A percentile compares a stretch with the other conserved stretches of the same genome.
phyloP scores from a whole-genome alignment of 2,113 vertebrate species.

The Hemichromis elongatus region DNA sequence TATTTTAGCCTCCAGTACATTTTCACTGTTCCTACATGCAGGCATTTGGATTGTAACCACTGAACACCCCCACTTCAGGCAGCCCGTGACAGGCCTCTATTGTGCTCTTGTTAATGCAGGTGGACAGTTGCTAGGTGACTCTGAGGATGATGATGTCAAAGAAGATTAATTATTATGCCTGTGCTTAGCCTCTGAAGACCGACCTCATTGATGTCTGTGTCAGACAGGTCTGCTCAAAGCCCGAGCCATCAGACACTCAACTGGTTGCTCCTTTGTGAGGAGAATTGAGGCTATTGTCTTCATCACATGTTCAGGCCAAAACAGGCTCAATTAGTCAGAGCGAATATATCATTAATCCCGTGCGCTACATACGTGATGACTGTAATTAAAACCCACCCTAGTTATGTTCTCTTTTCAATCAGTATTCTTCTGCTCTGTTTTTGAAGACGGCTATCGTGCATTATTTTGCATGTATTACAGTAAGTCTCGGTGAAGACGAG shows the following conservation, averaged over 20 bases:
- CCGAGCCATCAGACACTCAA: neutral
- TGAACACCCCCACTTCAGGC: neutral
- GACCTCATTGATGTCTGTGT: slow-evolving; percentile 50
- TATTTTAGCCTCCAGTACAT: neutral
- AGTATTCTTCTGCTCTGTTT: neutral
- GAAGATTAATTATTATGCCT: slow-evolving; percentile 56
- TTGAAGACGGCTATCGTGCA: neutral
- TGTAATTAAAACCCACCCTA: neutral
- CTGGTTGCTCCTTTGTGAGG: slow-evolving; percentile 16
- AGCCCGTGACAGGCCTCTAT: neutral
- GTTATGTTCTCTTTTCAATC: neutral
- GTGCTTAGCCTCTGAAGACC: slow-evolving; percentile 23
- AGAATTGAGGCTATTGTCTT: neutral
- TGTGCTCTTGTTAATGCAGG: slow-evolving; percentile 46
- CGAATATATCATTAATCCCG: neutral
- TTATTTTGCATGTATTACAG: neutral
- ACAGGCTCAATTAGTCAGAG: neutral
- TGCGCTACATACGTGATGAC: neutral
- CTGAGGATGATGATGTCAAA: slow-evolving; percentile 57
- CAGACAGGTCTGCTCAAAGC: slow-evolving; percentile 30
- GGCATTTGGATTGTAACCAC: neutral
- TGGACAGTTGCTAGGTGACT: slow-evolving; percentile 57
- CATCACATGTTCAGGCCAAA: neutral
- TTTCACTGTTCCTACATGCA: neutral
- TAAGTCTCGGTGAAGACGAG: neutral